Evolutionary conservation across 1,140 invertebrate genomes (phyloP).

Genomic region (Portunus trituberculatus): DNA sequence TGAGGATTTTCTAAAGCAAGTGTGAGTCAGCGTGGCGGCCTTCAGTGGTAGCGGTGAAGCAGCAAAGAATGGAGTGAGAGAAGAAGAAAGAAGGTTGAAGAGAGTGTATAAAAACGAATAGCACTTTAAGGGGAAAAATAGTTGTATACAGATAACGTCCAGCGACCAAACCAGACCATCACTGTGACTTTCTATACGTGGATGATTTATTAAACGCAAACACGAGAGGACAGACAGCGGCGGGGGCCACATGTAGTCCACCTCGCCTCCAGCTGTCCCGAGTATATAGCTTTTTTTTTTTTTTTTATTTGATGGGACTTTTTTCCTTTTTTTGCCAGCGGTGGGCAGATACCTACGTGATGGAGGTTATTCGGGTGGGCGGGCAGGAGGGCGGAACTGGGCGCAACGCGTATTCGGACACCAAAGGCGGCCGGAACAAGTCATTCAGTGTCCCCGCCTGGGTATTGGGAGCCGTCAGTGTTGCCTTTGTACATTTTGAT

Average conservation of each 20-base stretch:
- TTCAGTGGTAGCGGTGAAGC: neutral
- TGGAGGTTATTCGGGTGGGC: neutral
- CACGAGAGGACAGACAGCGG: neutral
- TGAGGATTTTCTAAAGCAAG: too few species aligned
- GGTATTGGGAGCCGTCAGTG: neutral
- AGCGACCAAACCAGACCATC: neutral
- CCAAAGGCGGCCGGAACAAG: neutral
- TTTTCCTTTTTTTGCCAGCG: neutral
- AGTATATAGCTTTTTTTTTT: too few species aligned
- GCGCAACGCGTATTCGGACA: neutral
- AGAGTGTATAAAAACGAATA: neutral
- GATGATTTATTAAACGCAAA: slow-evolving; percentile 3
- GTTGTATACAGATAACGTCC: neutral
- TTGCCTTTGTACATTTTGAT: neutral
- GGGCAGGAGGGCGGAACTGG: neutral
- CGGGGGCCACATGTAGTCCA: neutral
- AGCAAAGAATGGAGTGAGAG: neutral
- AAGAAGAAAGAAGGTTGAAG: neutral
- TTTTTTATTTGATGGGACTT: too few species aligned
- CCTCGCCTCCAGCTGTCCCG: neutral
- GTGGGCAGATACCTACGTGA: neutral
- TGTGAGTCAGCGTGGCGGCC: too few species aligned
- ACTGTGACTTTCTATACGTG: neutral
- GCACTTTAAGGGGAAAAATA: neutral
- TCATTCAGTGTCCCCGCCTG: neutral